Evolutionary conservation across 1,140 invertebrate species (phyloP).

Genomic region (Mycetomoellerius zeteki): DNA sequence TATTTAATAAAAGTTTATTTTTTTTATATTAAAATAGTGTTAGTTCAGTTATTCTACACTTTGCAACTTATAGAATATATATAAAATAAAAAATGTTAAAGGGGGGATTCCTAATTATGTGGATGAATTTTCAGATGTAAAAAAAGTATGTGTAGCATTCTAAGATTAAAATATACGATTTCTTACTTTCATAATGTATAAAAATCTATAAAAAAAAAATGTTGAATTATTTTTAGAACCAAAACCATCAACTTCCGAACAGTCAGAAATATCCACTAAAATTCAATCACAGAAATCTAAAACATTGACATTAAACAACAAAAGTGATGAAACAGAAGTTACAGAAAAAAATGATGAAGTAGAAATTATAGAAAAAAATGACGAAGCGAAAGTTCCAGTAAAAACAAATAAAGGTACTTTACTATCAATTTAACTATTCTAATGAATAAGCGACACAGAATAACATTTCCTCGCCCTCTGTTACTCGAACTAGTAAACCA

Average conservation of each 20-base stretch:
- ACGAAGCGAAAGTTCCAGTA: background rate
- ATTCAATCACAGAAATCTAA: background rate
- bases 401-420: constrained; percentile 32
- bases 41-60: too few relatives aligned
- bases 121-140: too few relatives aligned
- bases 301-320: background rate
- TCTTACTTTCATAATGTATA: background rate
- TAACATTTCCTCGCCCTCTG: constrained; percentile 61
- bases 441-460: background rate
- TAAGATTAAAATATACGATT: background rate
- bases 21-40: too few relatives aligned
- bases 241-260: constrained; percentile 47
- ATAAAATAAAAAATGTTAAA: too few relatives aligned
- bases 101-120: too few relatives aligned
- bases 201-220: background rate
- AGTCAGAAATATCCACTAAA: background rate
- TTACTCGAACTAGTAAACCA: background rate
- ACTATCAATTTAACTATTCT: background rate
- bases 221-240: constrained; percentile 32
- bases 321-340: constrained; percentile 18
- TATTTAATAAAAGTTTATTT: too few relatives aligned
- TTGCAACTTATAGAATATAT: too few relatives aligned
- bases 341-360: background rate
- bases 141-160: too few relatives aligned
- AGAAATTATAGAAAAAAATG: background rate